Base-by-base conservation (phyloP, 2,797 vertebrate species). In the Kryptopterus vitreolus region DNA sequence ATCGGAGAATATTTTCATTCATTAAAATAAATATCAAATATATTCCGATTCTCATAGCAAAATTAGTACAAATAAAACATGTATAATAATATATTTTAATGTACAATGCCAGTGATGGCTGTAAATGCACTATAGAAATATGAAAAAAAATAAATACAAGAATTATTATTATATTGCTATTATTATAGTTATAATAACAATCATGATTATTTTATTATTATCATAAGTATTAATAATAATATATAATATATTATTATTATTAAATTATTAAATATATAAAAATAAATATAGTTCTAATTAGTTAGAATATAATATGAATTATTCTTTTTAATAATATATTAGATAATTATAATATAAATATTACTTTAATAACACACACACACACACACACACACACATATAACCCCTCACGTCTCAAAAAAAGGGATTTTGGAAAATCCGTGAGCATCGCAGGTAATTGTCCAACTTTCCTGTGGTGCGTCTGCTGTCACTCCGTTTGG, bases 401-500 rank as follows among this genome's bases (percentile, higher is more conserved):
- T 48, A 62, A 62, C 26, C 26, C 22, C 24, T 55, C 5, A 53
- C 26, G 15, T 33, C 10, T 0, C 2, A 20, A 16, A 35, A 55
- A 35, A 55, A 35, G 1, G 1, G 29, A 59, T 29, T 35, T 29
- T 55, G 33, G 58, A 63, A 83, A 76, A 70, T 79, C 43, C 76
- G 11, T 43, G 20, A 78, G 35, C 58, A 12, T 63, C 43, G 24
- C 46, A 22, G 29, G 75, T 50, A 74, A 81, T 69, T 63, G 29
- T 74, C 70, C 31, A 65, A 68, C 65, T 43, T 55, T 48, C 50
- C 22, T 79, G 38, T 77, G 1, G 9, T 22, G 46, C 29, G 29
- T 81, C 71, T 82, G 83, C 87, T 79, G 76, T 83, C 86, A 63
- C 72, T 84, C 55, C 38, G 75, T 72, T 55, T 78, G 81, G 69